These are phyloP conservation scores for Lottia gigantea DNA, from an alignment of 2,888 invertebrate genomes.

Conservation along the genomic window DNA sequence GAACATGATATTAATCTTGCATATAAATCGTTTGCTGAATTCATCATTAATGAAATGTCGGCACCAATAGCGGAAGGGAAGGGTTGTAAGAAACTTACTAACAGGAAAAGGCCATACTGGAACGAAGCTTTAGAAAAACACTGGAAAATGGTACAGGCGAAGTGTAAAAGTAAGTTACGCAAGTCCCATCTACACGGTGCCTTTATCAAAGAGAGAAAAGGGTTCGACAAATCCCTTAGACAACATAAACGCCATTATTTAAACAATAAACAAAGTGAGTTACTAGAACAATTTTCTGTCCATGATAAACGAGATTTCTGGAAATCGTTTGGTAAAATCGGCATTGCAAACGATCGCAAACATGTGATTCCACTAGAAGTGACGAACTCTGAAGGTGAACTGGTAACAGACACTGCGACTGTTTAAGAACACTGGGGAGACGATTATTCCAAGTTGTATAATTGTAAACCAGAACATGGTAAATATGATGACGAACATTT, in stretches of 20 bases:
- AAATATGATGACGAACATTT: slow-evolving; percentile 13
- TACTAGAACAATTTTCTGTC: slow-evolving; percentile 13
- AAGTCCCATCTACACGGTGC: not conserved
- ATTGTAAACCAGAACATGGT: not conserved
- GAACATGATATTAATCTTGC: too few relatives aligned
- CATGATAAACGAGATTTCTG: slow-evolving; percentile 19
- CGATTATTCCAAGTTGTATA: slow-evolving; percentile 22
- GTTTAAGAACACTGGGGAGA: slow-evolving; percentile 21
- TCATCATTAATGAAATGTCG: too few relatives aligned
- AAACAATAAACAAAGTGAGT: slow-evolving; percentile 15
- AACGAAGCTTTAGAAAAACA: slow-evolving; percentile 6
- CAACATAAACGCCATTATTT: slow-evolving; percentile 19
- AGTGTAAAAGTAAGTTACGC: too few relatives aligned
- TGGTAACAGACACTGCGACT: not conserved
- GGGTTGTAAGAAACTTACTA: too few relatives aligned
- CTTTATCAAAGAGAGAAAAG: slow-evolving; percentile 8
- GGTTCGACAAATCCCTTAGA: slow-evolving; percentile 18
- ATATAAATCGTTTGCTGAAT: too few relatives aligned
- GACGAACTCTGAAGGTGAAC: slow-evolving; percentile 14
- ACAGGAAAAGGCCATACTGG: slow-evolving; percentile 10
- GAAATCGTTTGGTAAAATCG: slow-evolving; percentile 25
- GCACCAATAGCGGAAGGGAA: too few relatives aligned
- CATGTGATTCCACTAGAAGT: slow-evolving; percentile 18
- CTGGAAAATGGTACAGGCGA: not conserved
- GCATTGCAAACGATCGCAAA: slow-evolving; percentile 16